Conservation (phyloP, 2,888 invertebrate species). For the Amitus sp. region DNA sequence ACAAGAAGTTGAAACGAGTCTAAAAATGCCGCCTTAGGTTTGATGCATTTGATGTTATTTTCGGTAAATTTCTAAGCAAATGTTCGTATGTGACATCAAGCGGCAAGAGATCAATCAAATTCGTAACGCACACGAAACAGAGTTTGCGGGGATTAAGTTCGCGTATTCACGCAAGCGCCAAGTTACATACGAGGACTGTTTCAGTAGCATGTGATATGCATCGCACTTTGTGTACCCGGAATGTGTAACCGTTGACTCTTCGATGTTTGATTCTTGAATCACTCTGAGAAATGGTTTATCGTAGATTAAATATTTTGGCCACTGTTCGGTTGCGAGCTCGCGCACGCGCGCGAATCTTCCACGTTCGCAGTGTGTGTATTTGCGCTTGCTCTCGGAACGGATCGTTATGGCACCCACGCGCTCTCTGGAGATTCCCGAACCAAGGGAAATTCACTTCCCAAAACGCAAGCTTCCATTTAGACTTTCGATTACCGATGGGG, state of each 20-base stretch:
- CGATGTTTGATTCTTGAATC: slow-evolving; percentile 65
- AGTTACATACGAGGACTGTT: slow-evolving; percentile 42
- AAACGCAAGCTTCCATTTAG: not conserved
- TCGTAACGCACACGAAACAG: not conserved
- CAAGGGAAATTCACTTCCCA: not conserved
- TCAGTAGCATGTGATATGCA: slow-evolving; percentile 48
- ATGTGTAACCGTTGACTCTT: slow-evolving; percentile 62
- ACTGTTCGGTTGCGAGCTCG: slow-evolving; percentile 34
- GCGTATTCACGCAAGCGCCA: slow-evolving; percentile 39
- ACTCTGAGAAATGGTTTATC: slow-evolving; percentile 61
- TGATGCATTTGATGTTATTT: too few relatives aligned
- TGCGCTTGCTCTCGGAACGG: slow-evolving; percentile 43
- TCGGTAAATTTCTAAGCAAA: not conserved
- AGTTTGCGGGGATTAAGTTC: not conserved
- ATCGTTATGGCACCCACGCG: slow-evolving; percentile 38
- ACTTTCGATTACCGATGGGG: too few relatives aligned
- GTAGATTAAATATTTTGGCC: slow-evolving; percentile 63
- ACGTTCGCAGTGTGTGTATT: slow-evolving; percentile 40
- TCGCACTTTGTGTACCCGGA: slow-evolving; percentile 61
- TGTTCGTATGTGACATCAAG: not conserved
- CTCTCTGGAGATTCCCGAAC: slow-evolving; percentile 24
- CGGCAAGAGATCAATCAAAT: not conserved
- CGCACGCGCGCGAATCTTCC: slow-evolving; percentile 35
- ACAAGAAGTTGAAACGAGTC: too few relatives aligned
- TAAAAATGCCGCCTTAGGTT: too few relatives aligned